A percentile compares a stretch with the other conserved stretches of the same genome.
Evolutionary conservation across 2,888 invertebrate species (phyloP).

Genomic region (Acheta domesticus): DNA sequence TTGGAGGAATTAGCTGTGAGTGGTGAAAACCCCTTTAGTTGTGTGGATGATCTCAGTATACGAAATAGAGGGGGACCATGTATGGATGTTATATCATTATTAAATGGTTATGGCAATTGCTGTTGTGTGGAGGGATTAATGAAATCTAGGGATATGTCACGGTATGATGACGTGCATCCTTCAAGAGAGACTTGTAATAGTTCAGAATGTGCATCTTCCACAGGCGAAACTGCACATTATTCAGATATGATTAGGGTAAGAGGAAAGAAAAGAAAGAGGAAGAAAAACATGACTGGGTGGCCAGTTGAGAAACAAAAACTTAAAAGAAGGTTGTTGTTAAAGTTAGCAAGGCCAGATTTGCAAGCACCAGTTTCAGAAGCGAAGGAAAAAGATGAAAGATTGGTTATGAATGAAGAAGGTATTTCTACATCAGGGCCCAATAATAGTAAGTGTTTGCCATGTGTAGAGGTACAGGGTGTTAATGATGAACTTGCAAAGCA

Average conservation of each 20-base stretch:
- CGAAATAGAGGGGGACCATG: conserved; percentile 34
- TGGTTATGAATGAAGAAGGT: conserved; percentile 22
- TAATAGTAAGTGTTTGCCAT: neutral
- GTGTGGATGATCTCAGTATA: conserved; percentile 29
- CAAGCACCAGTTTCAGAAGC: neutral
- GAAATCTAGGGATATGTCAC: conserved; percentile 26
- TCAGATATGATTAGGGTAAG: conserved; percentile 28
- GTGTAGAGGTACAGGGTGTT: neutral
- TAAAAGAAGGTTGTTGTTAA: neutral
- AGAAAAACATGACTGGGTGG: conserved; percentile 80
- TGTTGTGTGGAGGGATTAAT: conserved; percentile 31
- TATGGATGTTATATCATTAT: conserved; percentile 32
- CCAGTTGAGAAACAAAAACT: conserved; percentile 52
- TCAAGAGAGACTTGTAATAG: conserved; percentile 38
- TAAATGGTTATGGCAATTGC: conserved; percentile 28
- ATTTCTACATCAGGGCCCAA: neutral
- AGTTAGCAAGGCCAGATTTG: neutral
- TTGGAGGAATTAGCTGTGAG: conserved; percentile 33
- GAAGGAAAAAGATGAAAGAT: neutral
- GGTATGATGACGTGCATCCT: conserved; percentile 21
- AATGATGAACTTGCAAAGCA: neutral
- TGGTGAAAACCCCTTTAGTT: neutral
- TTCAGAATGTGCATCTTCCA: conserved; percentile 41
- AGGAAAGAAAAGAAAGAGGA: conserved; percentile 53
- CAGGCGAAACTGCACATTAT: conserved; percentile 33